Evolutionary conservation across 2,888 invertebrate species (phyloP), one percentile per base, ranked within the genome.

Genomic region (Idaea dimidiata): DNA sequence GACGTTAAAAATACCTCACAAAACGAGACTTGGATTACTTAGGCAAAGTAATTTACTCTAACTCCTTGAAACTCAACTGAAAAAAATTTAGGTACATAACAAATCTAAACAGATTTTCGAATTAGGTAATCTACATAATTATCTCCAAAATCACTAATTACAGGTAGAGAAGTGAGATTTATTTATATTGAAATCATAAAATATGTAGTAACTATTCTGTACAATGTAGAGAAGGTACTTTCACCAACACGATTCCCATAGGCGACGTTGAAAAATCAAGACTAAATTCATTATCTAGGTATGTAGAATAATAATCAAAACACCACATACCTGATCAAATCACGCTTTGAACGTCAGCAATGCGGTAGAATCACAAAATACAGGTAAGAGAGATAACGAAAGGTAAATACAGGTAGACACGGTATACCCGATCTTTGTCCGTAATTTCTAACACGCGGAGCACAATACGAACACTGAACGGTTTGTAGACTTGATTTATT

Each of bases 261-360:
- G 43, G 43, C 10, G 14, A 43, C 8, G 10, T 10, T 10, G 6
- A 3, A 14, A 43, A 43, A 14, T 10, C 43, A 14, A 8, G 43
- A 43, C 43, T 43, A 43, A 32, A 6, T 14, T 43, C 43, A 43
- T 5, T 43, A 43, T 43, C 43, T 43, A 24, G 24, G 3, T 24
- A 43, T 43, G 7, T 43, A 14, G 7, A 43, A 43, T 43, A 43
- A 43, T 43, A 14, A 43, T 24, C 24, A 1, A 24, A 24, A 24
- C 24, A 24, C 3, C 24, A 43, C 43, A 43, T 43, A 88, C 88
- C 84, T 81, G 73, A 65, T 66, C 68, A 72, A 75, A 77, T 80
- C 81, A 81, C 72, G 79, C 77, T 73, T 66, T 74, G 60, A 72
- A 79, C 77, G 79, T 80, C 78, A 82, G 72, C 74, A 78, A 76